These are phyloP conservation scores for Campoplex nolae DNA, from an alignment of 2,888 invertebrate genomes.

Conservation along the genomic window DNA sequence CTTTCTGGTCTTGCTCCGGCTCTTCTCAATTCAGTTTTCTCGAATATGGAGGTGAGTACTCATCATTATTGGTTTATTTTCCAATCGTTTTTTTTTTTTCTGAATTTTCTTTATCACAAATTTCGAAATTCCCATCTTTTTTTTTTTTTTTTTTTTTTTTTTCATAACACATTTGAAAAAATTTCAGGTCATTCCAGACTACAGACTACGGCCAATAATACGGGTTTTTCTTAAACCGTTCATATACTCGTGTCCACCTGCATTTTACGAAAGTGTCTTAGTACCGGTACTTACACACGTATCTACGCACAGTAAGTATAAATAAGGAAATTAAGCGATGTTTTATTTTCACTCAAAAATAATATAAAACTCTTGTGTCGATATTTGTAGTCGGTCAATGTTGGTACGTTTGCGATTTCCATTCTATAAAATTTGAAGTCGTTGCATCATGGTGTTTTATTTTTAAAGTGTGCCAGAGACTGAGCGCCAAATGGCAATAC, in stretches of 20 bases:
- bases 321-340: neutral
- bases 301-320: constrained; percentile 91
- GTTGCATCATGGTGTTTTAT: constrained; percentile 22
- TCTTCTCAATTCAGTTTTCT: constrained; percentile 90
- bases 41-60: constrained; percentile 87
- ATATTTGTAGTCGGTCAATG: neutral
- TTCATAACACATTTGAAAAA: neutral
- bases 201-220: constrained; percentile 92
- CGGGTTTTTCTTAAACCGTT: constrained; percentile 94
- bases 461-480: constrained; percentile 85
- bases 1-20: constrained; percentile 91
- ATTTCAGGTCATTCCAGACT: constrained; percentile 91
- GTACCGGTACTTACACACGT: constrained; percentile 92
- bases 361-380: neutral
- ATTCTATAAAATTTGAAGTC: neutral
- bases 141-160: too few relatives aligned
- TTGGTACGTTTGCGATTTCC: neutral
- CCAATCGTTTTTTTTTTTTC: neutral
- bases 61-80: neutral
- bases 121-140: neutral
- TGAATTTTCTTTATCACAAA: neutral
- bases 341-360: neutral
- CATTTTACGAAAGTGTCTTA: constrained; percentile 91
- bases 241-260: constrained; percentile 93
- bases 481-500: constrained; percentile 92